Conservation (phyloP, 2,113 vertebrate genomes). For the Callocephalon fimbriatum region DNA sequence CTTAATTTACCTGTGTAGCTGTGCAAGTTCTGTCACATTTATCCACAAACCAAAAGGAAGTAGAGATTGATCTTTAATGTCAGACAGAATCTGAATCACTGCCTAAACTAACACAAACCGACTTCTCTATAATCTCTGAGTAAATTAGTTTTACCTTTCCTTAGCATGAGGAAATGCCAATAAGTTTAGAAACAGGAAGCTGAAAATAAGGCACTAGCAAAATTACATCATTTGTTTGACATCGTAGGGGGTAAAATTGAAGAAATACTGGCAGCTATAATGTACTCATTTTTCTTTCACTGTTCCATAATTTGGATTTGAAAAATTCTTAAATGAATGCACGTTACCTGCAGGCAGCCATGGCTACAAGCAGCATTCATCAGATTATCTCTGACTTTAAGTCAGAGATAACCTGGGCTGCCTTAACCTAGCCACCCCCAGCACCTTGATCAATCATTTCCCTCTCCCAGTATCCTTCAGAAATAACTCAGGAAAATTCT, state of each 20-base stretch:
- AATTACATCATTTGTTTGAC: background rate
- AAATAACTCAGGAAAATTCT: background rate
- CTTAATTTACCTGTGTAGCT: background rate
- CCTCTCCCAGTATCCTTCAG: background rate
- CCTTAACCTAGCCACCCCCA: background rate
- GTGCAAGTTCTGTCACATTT: background rate
- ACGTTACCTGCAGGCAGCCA: background rate
- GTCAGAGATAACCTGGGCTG: background rate
- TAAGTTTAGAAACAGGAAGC: background rate
- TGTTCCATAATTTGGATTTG: background rate
- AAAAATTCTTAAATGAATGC: background rate
- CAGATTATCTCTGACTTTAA: background rate
- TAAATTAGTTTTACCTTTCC: slow-evolving; percentile 15
- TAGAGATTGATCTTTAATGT: background rate
- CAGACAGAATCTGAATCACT: background rate
- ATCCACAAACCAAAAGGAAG: background rate
- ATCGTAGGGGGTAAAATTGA: background rate
- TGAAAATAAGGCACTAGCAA: background rate
- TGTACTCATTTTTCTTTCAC: background rate
- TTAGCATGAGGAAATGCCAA: background rate
- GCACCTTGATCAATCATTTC: background rate
- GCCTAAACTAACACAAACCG: background rate
- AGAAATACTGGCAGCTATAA: background rate
- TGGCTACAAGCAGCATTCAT: background rate
- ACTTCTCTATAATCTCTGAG: background rate